Evolutionary conservation across 1,140 invertebrate species (phyloP).

Genomic region (Mya arenaria): DNA sequence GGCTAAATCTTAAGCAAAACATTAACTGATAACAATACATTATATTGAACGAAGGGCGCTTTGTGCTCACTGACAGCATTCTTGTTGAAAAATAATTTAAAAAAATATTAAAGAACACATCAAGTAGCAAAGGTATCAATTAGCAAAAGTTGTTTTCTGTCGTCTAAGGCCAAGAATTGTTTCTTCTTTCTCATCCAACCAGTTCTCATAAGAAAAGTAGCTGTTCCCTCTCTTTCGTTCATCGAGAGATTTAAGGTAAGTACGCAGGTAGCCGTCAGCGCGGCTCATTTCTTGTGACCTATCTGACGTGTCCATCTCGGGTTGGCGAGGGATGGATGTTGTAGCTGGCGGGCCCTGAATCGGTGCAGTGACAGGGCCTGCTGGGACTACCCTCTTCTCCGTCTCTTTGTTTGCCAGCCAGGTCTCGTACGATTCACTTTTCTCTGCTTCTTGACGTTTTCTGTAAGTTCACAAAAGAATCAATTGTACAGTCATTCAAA

Average conservation of each 20-base stretch:
- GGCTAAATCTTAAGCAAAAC: no score
- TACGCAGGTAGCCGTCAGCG: conserved; percentile 39
- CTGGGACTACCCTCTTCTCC: background rate
- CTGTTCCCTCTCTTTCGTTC: conserved; percentile 17
- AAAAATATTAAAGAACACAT: no score
- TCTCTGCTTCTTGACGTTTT: conserved; percentile 42
- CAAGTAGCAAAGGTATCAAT: no score
- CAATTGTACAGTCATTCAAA: no score
- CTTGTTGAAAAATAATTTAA: no score
- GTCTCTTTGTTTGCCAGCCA: conserved; percentile 56
- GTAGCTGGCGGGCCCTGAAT: background rate
- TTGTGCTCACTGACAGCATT: no score
- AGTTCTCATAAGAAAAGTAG: conserved; percentile 47
- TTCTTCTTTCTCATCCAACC: conserved; percentile 53
- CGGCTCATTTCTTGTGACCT: background rate
- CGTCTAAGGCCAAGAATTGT: conserved; percentile 26
- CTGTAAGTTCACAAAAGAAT: no score
- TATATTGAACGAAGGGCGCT: no score
- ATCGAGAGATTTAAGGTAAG: conserved; percentile 43
- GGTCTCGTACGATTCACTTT: conserved; percentile 57
- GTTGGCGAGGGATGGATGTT: background rate
- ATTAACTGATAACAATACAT: no score
- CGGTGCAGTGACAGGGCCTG: background rate
- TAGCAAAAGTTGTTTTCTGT: conserved; percentile 44
- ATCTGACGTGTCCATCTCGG: background rate